phyloP scores from a whole-genome alignment of 2,888 invertebrate genomes.

The Diplolepis rosae region DNA sequence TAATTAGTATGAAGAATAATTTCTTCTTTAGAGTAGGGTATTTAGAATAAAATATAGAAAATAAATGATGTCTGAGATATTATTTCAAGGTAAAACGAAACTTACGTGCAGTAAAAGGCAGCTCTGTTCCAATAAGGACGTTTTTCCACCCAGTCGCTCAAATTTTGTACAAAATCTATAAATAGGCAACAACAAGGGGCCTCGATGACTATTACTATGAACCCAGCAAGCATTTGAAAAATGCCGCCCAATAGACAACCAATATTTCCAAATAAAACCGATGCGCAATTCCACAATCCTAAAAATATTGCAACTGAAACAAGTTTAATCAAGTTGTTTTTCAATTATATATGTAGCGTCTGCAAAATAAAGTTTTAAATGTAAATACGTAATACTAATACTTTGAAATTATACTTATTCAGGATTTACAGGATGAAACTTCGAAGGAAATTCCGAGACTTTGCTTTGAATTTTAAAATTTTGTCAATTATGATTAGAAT shows the following conservation, averaged over 20 bases:
- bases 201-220: slow-evolving; percentile 90
- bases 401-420: too few relatives aligned
- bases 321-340: slow-evolving; percentile 33
- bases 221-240: slow-evolving; percentile 92
- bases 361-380: background rate
- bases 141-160: slow-evolving; percentile 88
- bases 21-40: background rate
- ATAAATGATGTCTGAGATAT: background rate
- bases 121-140: slow-evolving; percentile 94
- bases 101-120: slow-evolving; percentile 88
- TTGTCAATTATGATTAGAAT: too few relatives aligned
- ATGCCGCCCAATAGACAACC: slow-evolving; percentile 85
- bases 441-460: too few relatives aligned
- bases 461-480: too few relatives aligned
- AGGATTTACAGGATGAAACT: too few relatives aligned
- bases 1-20: background rate
- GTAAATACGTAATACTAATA: too few relatives aligned
- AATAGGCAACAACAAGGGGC: slow-evolving; percentile 98
- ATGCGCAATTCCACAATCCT: slow-evolving; percentile 84
- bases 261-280: slow-evolving; percentile 79
- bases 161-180: slow-evolving; percentile 92
- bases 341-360: background rate
- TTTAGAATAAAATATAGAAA: too few relatives aligned
- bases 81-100: slow-evolving; percentile 53
- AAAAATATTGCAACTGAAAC: slow-evolving; percentile 88